Conservation (phyloP, 2,888 invertebrate genomes). For the Agrypnus murinus region DNA sequence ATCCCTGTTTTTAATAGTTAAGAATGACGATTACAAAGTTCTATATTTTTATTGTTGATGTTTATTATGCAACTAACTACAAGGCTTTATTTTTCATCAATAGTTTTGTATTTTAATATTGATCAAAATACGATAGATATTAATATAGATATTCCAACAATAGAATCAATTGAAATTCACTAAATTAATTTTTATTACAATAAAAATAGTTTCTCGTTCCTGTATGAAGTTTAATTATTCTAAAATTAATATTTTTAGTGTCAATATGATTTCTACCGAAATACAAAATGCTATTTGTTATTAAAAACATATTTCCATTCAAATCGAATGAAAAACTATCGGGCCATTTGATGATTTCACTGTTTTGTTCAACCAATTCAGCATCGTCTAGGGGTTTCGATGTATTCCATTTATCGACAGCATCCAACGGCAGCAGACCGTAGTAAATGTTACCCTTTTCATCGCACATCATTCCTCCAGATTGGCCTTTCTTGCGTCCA, state of each 20-base stretch:
- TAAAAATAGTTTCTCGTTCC: conserved; percentile 76
- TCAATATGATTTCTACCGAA: conserved; percentile 2
- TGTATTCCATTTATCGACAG: conserved; percentile 81
- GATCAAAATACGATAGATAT: no score
- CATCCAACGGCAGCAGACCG: conserved; percentile 79
- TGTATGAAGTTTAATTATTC: conserved; percentile 75
- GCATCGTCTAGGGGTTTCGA: conserved; percentile 73
- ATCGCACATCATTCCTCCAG: conserved; percentile 83
- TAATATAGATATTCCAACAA: no score
- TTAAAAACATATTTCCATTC: conserved; percentile 77
- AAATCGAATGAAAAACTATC: conserved; percentile 80
- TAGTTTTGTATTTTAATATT: no score
- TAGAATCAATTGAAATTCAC: no score
- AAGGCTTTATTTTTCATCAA: no score
- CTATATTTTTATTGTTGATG: no score
- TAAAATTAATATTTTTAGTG: conserved; percentile 75
- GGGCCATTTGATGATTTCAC: conserved; percentile 80
- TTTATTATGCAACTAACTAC: no score
- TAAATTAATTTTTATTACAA: no score
- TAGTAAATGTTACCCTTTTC: conserved; percentile 78
- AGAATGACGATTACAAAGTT: no score
- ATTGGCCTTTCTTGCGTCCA: conserved; percentile 78
- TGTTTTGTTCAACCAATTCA: conserved; percentile 78
- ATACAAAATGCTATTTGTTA: conserved; percentile 72
- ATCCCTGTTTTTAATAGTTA: no score